These are phyloP conservation scores for Caenorhabditis sp. DNA, from an alignment of 2,888 invertebrate species.

Conservation along the genomic window DNA sequence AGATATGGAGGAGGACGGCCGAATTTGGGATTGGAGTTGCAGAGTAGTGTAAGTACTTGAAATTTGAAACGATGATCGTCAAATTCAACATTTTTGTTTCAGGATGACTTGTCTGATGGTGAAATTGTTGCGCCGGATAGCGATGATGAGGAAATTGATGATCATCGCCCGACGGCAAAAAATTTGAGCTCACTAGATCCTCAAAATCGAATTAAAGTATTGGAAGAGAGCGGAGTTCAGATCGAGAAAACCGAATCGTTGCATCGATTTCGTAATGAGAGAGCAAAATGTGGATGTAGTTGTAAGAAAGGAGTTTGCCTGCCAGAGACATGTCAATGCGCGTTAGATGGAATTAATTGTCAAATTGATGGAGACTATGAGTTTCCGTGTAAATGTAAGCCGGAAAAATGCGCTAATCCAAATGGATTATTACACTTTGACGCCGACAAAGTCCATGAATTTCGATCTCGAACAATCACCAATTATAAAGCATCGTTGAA, in stretches of 20 bases:
- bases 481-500: slow-evolving; percentile 16
- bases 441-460: slow-evolving; percentile 11
- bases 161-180: slow-evolving; percentile 18
- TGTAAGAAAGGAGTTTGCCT: slow-evolving; percentile 45
- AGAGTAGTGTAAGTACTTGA: slow-evolving; percentile 3
- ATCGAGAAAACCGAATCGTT: background rate
- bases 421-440: slow-evolving; percentile 36
- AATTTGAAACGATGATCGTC: too few relatives aligned
- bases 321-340: slow-evolving; percentile 49
- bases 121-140: slow-evolving; percentile 31
- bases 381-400: slow-evolving; percentile 25
- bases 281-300: slow-evolving; percentile 41
- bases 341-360: slow-evolving; percentile 37
- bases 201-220: slow-evolving; percentile 19
- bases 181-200: background rate
- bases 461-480: slow-evolving; percentile 18
- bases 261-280: background rate
- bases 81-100: background rate
- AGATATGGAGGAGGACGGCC: slow-evolving; percentile 10
- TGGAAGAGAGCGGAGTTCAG: slow-evolving; percentile 28
- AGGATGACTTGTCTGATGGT: slow-evolving; percentile 25
- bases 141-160: slow-evolving; percentile 10
- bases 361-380: slow-evolving; percentile 28
- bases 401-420: slow-evolving; percentile 22
- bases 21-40: slow-evolving; percentile 9